Evolutionary conservation across 2,113 vertebrate species (phyloP), one percentile per base, ranked within the genome.

Genomic region (Limnothrissa miodon): DNA sequence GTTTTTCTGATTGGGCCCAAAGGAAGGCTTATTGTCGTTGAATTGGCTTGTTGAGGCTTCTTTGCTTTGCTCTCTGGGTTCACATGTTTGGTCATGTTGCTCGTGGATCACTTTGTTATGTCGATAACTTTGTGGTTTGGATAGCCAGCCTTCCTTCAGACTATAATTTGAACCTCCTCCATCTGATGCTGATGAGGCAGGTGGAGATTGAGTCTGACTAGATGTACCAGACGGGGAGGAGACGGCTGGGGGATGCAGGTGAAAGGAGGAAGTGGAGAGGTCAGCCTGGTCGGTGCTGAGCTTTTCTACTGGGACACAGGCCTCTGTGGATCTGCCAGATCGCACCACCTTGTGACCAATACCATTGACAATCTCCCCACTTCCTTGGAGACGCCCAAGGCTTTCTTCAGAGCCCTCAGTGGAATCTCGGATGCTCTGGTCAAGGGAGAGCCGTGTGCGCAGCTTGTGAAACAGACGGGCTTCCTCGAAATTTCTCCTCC

Each of bases 401-500:
- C 84, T 82, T 44, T 80, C 86, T 17, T 13, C 83, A 0, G 78
- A n/a, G 6, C 86, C 83, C 0, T 89, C 88, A 19, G 78, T 0
- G 0, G 87, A 89, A 33, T 85, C 82, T 3, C 84, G 45, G 21
- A 86, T 82, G 33, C 4, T 33, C 0, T 36, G 29, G 11, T 74
- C 83, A 0, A 70, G 45, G 1, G 83, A 80, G 42, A 81, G 83
- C 0, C 79, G 42, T 21, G 33, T 5, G 1, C 81, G 66, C 9
- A 82, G 79, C 44, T 83, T 48, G 0, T 53, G 2, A 10, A 90
- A 86, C 83, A 83, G 1, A 78, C 74, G 62, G 0, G 15, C 85
- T 82, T 7, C 86, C 0, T 84, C 86, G 81, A 86, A 86, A 33
- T 88, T 91, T 4, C 81, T 92, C 88, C 90, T 96, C 96, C 95